Evolutionary conservation across 2,888 invertebrate species (phyloP), one percentile per base, ranked within the genome.

Genomic region (Merodon equestris): DNA sequence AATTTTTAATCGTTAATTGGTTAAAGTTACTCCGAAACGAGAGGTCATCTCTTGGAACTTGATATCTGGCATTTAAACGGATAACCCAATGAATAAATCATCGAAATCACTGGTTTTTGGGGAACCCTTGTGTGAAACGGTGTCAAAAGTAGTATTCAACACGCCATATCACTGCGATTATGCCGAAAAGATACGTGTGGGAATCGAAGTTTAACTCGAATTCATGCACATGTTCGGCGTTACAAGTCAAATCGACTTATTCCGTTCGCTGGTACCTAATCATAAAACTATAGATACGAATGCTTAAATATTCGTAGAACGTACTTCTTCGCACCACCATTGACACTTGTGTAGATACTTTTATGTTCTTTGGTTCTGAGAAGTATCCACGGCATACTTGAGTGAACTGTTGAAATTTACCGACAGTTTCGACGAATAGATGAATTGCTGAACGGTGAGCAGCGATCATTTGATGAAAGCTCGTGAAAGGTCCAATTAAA

Each of bases 181-280:
- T 12, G 27, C n/a, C 10, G 19, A 19, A 51, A 34, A 66, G 15
- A 66, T 56, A 67, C 40, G 58, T 27, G 2, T 27, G 27, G 27
- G 27, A 27, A 7, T 27, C 7, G 27, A 27, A 27, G 27, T 27
- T 27, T 2, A 27, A 7, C 3, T 4, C 7, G 27, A 27, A 27
- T 27, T 27, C 45, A 40, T 63, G 68, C 57, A 56, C 38, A 38
- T 67, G 68, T 63, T 58, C 14, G 45, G 1, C 9, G 57, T 40
- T 64, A 60, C 71, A 71, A 76, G 64, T 76, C 71, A 76, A 64
- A 54, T 53, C 48, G 71, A 71, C 70, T 64, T 64, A 71, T 66
- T 58, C 53, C 53, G 19, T 47, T 44, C 58, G 75, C 50, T 34
- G n/a, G 12, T 1, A n/a, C n/a, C n/a, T n/a, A 7, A n/a, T 9